phyloP scores from a whole-genome alignment of 2,797 vertebrate genomes.

The Tinamus major region DNA sequence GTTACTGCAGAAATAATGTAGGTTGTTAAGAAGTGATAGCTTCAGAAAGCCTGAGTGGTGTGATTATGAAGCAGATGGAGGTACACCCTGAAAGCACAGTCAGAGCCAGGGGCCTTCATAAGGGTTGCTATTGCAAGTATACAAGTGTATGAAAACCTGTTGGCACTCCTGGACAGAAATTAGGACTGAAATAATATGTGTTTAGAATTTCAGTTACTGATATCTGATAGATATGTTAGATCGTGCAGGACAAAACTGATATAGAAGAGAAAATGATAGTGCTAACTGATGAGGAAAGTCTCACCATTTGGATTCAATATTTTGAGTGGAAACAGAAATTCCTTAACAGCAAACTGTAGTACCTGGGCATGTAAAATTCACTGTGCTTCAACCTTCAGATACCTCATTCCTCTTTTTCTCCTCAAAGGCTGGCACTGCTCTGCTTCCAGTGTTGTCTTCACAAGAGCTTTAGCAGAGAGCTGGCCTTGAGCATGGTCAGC shows the following conservation, averaged over 20 bases:
- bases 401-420: background rate
- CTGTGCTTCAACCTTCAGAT: background rate
- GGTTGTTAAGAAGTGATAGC: slow-evolving; percentile 5
- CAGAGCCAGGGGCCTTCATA: background rate
- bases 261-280: background rate
- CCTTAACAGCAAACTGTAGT: background rate
- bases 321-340: background rate
- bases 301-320: background rate
- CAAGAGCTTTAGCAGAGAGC: background rate
- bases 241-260: background rate
- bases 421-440: background rate
- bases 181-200: background rate
- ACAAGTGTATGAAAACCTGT: background rate
- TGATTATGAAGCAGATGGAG: background rate
- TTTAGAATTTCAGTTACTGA: background rate
- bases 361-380: background rate
- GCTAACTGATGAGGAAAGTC: background rate
- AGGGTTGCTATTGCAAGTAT: background rate
- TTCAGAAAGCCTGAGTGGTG: background rate
- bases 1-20: background rate
- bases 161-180: background rate
- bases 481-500: background rate
- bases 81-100: background rate
- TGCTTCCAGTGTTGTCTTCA: background rate
- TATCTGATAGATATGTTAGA: background rate